These are phyloP conservation scores for Epinephelus lanceolatus DNA, from an alignment of 2,113 vertebrate species.

Conservation along the genomic window DNA sequence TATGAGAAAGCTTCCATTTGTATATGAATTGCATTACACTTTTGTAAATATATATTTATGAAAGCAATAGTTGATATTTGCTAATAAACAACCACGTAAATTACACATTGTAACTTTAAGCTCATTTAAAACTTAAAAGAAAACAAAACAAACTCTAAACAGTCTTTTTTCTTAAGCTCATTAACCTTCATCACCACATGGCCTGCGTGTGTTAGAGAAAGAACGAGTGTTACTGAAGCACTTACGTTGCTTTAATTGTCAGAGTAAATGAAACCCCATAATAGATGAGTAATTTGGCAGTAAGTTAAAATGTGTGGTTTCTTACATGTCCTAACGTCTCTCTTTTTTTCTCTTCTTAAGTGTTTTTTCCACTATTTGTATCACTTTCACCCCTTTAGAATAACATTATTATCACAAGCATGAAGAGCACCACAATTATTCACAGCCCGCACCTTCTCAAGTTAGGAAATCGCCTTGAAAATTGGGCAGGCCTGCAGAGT, in stretches of 20 bases:
- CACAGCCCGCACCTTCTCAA: conserved; percentile 82
- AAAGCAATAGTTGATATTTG: too few species aligned
- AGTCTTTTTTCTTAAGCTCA: background rate
- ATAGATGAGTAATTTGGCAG: conserved; percentile 75
- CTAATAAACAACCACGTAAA: too few species aligned
- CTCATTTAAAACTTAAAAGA: background rate
- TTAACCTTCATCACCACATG: conserved; percentile 8
- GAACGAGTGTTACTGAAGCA: conserved; percentile 20
- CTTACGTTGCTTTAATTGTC: conserved; percentile 50
- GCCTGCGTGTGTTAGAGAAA: background rate
- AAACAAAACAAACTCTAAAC: background rate
- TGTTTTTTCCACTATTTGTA: conserved; percentile 77
- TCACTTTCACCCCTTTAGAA: conserved; percentile 82
- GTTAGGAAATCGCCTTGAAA: conserved; percentile 87
- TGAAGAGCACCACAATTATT: conserved; percentile 85
- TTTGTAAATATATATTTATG: too few species aligned
- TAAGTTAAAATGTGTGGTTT: conserved; percentile 70
- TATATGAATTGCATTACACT: too few species aligned
- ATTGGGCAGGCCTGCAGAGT: conserved; percentile 85
- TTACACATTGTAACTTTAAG: too few species aligned
- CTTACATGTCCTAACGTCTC: conserved; percentile 66
- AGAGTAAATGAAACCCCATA: conserved; percentile 59
- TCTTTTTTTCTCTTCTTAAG: conserved; percentile 57
- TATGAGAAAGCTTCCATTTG: too few species aligned
- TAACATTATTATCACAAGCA: conserved; percentile 86